Evolutionary conservation across 2,113 vertebrate genomes (phyloP).

Genomic region (Pygoscelis antarcticus): DNA sequence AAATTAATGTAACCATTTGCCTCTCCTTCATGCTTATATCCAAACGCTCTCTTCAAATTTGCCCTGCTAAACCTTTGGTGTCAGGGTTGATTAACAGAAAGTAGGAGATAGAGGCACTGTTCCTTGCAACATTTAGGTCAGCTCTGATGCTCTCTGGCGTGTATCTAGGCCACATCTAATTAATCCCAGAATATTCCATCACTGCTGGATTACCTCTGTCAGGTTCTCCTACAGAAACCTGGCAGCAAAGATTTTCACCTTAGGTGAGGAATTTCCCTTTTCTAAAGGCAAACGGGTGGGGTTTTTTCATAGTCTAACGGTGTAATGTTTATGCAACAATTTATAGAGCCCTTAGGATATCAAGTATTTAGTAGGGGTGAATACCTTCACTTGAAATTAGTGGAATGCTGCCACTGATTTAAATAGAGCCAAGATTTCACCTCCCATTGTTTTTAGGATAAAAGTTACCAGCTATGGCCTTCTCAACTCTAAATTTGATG

Average conservation of each 20-base stretch:
- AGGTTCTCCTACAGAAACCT: background rate
- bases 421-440: background rate
- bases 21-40: background rate
- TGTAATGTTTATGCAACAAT: background rate
- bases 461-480: background rate
- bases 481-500: background rate
- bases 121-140: background rate
- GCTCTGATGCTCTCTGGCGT: background rate
- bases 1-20: conserved; percentile 2
- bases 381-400: background rate
- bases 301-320: background rate
- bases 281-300: background rate
- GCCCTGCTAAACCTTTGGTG: background rate
- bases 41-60: background rate
- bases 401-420: background rate
- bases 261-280: conserved; percentile 13
- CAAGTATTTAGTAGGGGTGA: background rate
- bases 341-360: background rate
- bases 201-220: background rate
- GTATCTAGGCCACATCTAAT: background rate
- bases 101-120: background rate
- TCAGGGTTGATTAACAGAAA: background rate
- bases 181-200: conserved; percentile 24
- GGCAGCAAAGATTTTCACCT: background rate
- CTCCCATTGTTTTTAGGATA: background rate